Evolutionary conservation across 2,797 vertebrate genomes (phyloP).

Genomic region (Lacerta agilis): DNA sequence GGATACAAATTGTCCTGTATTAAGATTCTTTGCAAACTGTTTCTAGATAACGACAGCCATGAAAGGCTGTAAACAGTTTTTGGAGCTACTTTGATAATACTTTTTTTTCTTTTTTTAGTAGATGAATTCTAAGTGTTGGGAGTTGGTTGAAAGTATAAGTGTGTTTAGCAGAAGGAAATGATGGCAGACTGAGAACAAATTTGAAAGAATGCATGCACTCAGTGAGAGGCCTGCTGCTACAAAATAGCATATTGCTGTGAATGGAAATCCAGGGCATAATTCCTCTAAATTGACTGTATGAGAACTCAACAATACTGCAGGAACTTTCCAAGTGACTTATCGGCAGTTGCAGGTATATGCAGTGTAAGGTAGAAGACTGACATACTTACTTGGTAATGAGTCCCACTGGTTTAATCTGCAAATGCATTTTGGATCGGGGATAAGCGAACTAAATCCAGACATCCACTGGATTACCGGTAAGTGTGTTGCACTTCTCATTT

Average conservation of each 20-base stretch:
- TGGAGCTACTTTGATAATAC: constrained; percentile 20
- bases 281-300: not conserved
- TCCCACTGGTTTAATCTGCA: not conserved
- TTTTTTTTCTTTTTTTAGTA: constrained; percentile 19
- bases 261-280: not conserved
- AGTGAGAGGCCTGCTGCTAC: constrained; percentile 23
- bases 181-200: constrained; percentile 30
- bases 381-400: not conserved
- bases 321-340: not conserved
- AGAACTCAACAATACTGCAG: not conserved
- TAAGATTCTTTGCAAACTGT: constrained; percentile 72
- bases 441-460: not conserved
- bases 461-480: not conserved
- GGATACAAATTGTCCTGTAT: constrained; percentile 65
- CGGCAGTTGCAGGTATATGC: not conserved
- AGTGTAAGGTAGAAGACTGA: not conserved
- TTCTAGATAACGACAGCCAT: constrained; percentile 61
- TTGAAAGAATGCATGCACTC: constrained; percentile 30
- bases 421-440: not conserved
- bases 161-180: constrained; percentile 50
- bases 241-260: constrained; percentile 26
- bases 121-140: constrained; percentile 24
- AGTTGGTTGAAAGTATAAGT: constrained; percentile 48
- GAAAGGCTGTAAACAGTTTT: constrained; percentile 62
- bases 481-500: not conserved